A percentile compares a stretch with the other conserved stretches of the same genome.
phyloP scores from a whole-genome alignment of 1,140 invertebrate species.

The Platorchestia sp. region DNA sequence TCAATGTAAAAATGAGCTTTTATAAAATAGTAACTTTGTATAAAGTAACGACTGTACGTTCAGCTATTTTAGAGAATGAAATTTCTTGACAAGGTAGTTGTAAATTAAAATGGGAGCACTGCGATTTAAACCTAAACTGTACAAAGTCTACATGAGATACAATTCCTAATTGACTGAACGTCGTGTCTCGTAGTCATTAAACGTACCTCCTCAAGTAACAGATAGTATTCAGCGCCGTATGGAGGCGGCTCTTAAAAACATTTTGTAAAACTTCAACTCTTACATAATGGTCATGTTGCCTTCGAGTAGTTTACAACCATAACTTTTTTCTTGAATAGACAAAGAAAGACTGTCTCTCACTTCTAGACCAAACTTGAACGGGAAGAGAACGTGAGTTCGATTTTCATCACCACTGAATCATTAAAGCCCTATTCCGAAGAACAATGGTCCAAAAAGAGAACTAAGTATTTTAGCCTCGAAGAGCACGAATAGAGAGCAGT shows the following conservation, averaged over 20 bases:
- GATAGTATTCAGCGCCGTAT: neutral
- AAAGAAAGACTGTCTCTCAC: neutral
- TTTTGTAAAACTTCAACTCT: neutral
- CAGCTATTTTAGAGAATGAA: neutral
- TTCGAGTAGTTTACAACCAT: neutral
- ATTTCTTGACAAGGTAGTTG: neutral
- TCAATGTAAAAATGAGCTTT: neutral
- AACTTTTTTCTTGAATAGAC: neutral
- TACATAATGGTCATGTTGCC: neutral
- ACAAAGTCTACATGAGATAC: neutral
- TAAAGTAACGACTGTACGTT: neutral
- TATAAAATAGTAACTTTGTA: too few relatives aligned
- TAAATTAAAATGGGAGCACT: neutral
- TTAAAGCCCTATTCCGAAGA: neutral
- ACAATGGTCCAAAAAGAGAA: neutral
- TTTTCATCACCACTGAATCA: neutral
- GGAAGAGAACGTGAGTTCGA: neutral
- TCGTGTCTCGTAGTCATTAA: neutral
- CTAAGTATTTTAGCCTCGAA: constrained; percentile 15
- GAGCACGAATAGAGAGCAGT: constrained; percentile 45
- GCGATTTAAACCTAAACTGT: neutral
- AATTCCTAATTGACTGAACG: neutral
- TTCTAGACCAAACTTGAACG: neutral
- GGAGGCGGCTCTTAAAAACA: neutral
- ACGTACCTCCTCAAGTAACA: neutral